Base-by-base conservation (phyloP, 2,113 vertebrate genomes). In the Sander lucioperca region DNA sequence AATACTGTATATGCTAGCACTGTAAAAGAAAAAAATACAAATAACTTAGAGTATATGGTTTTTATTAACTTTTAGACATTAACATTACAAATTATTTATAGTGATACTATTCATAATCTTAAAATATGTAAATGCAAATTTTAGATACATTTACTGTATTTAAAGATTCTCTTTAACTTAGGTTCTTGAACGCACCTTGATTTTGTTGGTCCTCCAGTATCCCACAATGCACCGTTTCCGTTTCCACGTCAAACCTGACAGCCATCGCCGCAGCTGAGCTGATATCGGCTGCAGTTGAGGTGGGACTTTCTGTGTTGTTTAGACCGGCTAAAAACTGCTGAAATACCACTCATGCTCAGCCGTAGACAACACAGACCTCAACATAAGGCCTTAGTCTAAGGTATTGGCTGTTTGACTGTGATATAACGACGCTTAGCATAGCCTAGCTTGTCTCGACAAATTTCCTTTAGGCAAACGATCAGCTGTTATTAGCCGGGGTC, bases 241-340 rank as follows among this genome's bases (percentile, higher is more conserved):
- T 11, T 89, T 89, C 77, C 92, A 90, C 86, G 88, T 94, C 78
- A 82, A 86, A 91, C 66, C 77, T 94, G 94, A 94, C 90, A 45
- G 74, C 82, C 59, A 13, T 57, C 21, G 25, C 30, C 19, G 39
- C 50, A 16, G 67, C 21, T 62, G 68, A 82, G 77, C 74, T 84
- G 95, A 62, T 95, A 77, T 96, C 8, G 97, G 97, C 95, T 81
- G 76, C 89, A 79, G 95, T 96, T 30, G 97, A 97, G 97, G 94
- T 98, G 97, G 97, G 96, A 97, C 91, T 91, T 85, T 89, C 21
- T 43, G 65, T 64, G 65, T 68, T 64, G 47, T 69, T 79, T 61
- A 23, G 27, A 74, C 48, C 53, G 63, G 64, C 33, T 51, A 1
- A 23, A 80, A 84, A 21, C 74, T 3, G 23, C 59, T 15, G 54